Evolutionary conservation across 2,113 vertebrate species (phyloP), one percentile per base, ranked within the genome.

Genomic region (Cygnus buccinator): DNA sequence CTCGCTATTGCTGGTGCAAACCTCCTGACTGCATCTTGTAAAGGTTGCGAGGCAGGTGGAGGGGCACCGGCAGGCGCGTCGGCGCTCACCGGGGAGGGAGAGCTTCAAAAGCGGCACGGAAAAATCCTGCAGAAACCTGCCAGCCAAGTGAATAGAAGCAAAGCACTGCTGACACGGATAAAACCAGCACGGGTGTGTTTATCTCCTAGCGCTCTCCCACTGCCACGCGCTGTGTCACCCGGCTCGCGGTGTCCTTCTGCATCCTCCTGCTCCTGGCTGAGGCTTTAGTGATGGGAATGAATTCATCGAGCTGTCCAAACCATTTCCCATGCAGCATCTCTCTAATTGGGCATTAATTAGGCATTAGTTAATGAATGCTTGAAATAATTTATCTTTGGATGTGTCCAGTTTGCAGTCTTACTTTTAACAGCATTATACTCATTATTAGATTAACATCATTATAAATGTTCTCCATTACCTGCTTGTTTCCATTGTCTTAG

Each of bases 301-400:
- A 97, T 97, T 95, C 61, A 73, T 78, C 57, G 21, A 11, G 94
- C 93, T 91, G 97, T 97, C 98, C 97, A 50, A 96, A 95, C 92
- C 93, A 89, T 97, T 97, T 98, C 97, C 98, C 97, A 97, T 97
- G 94, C 87, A 97, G 95, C 96, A 95, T 97, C 94, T 93, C 97
- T 97, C 97, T 98, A 98, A 98, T 98, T 98, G 97, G 94, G 94
- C 97, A 97, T 98, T 98, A 98, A 98, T 98, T 98, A 98, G 98
- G 96, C 98, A 98, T 97, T 98, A 79, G 97, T 98, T 98, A 98
- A 98, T 98, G 97, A 98, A 98, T 88, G 95, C 98, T 98, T 97
- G 97, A 97, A 98, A 98, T 98, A 97, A 98, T 98, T 98, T 98
- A 98, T 98, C 98, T 98, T 97, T 94, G 82, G 97, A 97, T 96